A percentile compares a stretch with the other conserved stretches of the same genome.
Conservation (phyloP, 2,113 vertebrate genomes). For the Mus pahari region DNA sequence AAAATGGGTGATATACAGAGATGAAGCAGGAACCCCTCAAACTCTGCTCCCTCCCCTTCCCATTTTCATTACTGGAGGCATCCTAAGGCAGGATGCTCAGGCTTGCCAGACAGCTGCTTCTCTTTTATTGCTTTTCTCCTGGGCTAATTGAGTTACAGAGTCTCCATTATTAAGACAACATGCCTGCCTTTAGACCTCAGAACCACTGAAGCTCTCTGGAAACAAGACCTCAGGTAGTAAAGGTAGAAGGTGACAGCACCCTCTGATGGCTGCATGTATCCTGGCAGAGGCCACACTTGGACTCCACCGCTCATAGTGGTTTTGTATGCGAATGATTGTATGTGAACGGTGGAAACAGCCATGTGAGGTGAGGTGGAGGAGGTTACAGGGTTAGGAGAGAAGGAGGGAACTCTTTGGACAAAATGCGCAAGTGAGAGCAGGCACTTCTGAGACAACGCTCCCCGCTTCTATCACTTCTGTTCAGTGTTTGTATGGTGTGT, state of each 20-base stretch:
- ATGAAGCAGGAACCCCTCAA: conserved; percentile 15
- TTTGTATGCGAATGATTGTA: not conserved
- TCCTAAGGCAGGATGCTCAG: conserved; percentile 42
- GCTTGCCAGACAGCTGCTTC: conserved; percentile 61
- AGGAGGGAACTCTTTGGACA: not conserved
- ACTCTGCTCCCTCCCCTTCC: not conserved
- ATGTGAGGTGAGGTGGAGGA: fast-evolving
- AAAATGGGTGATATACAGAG: conserved; percentile 1
- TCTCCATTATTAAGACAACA: conserved; percentile 48
- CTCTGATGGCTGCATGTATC: not conserved
- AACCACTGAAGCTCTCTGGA: not conserved
- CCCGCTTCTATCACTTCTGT: not conserved
- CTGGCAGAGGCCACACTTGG: not conserved
- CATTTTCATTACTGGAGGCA: conserved; percentile 19
- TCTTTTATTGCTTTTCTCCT: conserved; percentile 55
- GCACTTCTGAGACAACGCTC: not conserved
- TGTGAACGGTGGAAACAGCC: not conserved
- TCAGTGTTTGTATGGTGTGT: not conserved
- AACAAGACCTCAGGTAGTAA: conserved; percentile 40
- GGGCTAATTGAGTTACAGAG: conserved; percentile 62
- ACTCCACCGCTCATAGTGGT: not conserved
- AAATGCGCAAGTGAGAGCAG: not conserved
- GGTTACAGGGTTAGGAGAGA: not conserved
- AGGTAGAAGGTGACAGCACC: not conserved
- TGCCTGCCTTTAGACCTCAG: conserved; percentile 27